A percentile compares a stretch with the other conserved stretches of the same genome.
Conservation (phyloP, 2,888 invertebrate genomes). For the Automeris io region DNA sequence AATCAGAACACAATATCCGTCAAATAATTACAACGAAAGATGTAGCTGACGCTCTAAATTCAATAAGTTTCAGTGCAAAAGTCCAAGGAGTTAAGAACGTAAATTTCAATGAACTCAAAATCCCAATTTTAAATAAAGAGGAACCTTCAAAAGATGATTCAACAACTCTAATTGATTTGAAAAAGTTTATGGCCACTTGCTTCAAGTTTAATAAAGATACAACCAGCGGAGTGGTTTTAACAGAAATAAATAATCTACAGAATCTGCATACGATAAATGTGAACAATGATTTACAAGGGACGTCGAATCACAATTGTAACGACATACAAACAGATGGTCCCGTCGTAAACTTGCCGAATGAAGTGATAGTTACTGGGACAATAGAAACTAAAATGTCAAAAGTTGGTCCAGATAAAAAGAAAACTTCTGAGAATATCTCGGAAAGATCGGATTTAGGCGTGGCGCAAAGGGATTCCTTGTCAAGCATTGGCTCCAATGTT, state of each 20-base stretch:
- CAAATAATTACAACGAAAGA: slow-evolving; percentile 56
- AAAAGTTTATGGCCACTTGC: slow-evolving; percentile 59
- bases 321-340: slow-evolving; percentile 30
- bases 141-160: slow-evolving; percentile 28
- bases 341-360: slow-evolving; percentile 27
- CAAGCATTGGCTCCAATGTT: slow-evolving; percentile 77
- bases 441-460: slow-evolving; percentile 51
- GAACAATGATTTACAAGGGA: slow-evolving; percentile 24
- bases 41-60: slow-evolving; percentile 52
- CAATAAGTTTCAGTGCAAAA: slow-evolving; percentile 42
- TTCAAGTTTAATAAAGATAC: slow-evolving; percentile 49
- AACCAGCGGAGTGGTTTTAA: slow-evolving; percentile 20
- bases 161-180: slow-evolving; percentile 49
- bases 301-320: slow-evolving; percentile 30
- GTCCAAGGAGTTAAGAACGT: slow-evolving; percentile 28
- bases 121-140: slow-evolving; percentile 35
- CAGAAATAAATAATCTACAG: slow-evolving; percentile 34
- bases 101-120: slow-evolving; percentile 42
- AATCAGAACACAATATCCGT: slow-evolving; percentile 62
- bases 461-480: slow-evolving; percentile 56
- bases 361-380: slow-evolving; percentile 40
- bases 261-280: slow-evolving; percentile 29
- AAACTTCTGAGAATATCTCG: slow-evolving; percentile 43
- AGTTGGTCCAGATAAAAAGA: slow-evolving; percentile 41
- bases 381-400: slow-evolving; percentile 42